Base-by-base conservation (phyloP, 2,113 vertebrate species). In the Dicerorhinus sumatrensis region DNA sequence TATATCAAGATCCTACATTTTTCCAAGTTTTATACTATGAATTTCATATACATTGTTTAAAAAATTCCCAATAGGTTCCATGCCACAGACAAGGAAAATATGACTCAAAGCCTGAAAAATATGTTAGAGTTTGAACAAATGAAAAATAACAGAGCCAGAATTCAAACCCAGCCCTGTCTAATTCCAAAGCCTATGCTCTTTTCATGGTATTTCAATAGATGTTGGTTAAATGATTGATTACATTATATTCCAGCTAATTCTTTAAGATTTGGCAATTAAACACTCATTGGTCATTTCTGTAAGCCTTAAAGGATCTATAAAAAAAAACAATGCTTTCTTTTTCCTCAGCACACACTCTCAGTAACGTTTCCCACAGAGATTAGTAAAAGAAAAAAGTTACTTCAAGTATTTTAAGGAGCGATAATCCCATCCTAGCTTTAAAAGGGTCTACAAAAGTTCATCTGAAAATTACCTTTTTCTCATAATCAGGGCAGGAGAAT, bases 261-360 rank as follows among this genome's bases (percentile, higher is more conserved):
- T 94, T 81, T 81, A 76, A 95, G 65, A 95, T 94, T 94, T 83
- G 72, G 42, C 51, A 93, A 94, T 97, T 97, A 97, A 97, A 86
- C 23, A 90, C 89, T 72, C 91, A 95, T 93, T 69, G 91, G 33
- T 92, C 86, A 94, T 94, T 90, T 91, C 76, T 97, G 17, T 58
- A 96, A 88, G 91, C 27, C 60, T 94, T 62, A 83, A 92, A 94
- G 33, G 14, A 91, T 80, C 70, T 83, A 92, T 60, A 81, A 48
- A 97, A 92, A 54, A 97, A 92, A 73, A n/a, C n/a, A 77, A 14
- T 48, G 54, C 4, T 62, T 94, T 91, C 46, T 46, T 90, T 92
- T 83, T 65, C 77, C 58, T 85, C 36, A 93, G 33, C 58, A 72
- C n/a, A 92, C 16, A 90, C 25, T 92, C 27, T 92, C 54, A 21